These are phyloP conservation scores for Tetropium fuscum DNA, from an alignment of 2,888 invertebrate genomes.

Conservation along the genomic window DNA sequence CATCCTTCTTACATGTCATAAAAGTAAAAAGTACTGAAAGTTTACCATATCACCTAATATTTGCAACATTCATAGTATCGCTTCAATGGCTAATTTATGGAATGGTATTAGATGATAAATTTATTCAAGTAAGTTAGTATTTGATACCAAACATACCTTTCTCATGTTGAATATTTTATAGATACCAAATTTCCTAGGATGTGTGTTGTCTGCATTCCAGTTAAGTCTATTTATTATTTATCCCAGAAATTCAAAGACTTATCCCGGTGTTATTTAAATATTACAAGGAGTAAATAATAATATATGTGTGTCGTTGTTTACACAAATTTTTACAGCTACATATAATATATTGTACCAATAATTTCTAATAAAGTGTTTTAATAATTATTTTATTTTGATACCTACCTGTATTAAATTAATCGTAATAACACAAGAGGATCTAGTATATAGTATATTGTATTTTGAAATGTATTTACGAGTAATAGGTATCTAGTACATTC, in stretches of 20 bases:
- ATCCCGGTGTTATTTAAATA: conserved; percentile 37
- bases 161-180: no score
- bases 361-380: no score
- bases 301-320: no score
- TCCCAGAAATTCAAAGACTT: conserved; percentile 66
- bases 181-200: conserved; percentile 86
- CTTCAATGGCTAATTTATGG: conserved; percentile 90
- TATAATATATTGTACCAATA: no score
- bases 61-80: conserved; percentile 85
- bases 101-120: conserved; percentile 79
- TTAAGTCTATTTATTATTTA: conserved; percentile 82
- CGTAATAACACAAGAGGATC: no score
- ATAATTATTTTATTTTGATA: no score
- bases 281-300: no score
- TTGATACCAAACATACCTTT: not conserved
- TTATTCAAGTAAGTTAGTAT: conserved; percentile 79
- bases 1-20: conserved; percentile 84
- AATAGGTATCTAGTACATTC: no score
- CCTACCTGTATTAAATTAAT: no score
- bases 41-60: conserved; percentile 88
- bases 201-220: conserved; percentile 79
- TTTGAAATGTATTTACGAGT: no score
- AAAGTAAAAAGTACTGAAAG: conserved; percentile 84
- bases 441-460: no score
- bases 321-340: no score